Conservation (phyloP, 2,797 vertebrate genomes). For the Syngnathus acus region DNA sequence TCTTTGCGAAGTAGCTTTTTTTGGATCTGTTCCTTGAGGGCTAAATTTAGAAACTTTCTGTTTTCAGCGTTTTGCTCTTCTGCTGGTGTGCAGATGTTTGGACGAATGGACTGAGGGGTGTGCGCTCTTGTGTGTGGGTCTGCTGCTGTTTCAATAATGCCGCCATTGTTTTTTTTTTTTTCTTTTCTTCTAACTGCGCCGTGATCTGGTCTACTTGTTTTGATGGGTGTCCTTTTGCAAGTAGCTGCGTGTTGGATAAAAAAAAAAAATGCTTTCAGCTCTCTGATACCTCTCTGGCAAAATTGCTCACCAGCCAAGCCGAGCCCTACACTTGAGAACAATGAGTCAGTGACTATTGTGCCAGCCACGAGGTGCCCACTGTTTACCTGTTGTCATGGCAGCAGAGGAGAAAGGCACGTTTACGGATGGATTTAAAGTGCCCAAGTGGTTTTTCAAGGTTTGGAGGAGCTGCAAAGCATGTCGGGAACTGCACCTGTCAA, state of each 20-base stretch:
- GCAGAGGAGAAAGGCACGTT: constrained; percentile 51
- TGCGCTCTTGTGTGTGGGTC: constrained; percentile 18
- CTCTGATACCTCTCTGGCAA: not conserved
- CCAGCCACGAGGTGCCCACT: constrained; percentile 46
- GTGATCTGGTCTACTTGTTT: not conserved
- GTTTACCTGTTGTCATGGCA: constrained; percentile 67
- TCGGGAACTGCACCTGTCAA: constrained; percentile 20
- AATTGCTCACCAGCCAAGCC: not conserved
- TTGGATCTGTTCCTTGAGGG: constrained; percentile 12
- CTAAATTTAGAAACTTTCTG: constrained; percentile 1
- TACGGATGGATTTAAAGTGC: constrained; percentile 46
- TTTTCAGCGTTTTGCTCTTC: constrained; percentile 16
- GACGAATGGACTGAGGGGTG: constrained; percentile 13
- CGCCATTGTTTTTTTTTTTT: constrained; percentile 39
- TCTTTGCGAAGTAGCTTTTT: constrained; percentile 1
- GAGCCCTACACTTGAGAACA: constrained; percentile 15
- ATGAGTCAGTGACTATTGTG: constrained; percentile 31
- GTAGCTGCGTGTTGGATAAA: not conserved
- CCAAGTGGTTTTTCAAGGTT: constrained; percentile 42
- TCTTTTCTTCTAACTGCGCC: not conserved
- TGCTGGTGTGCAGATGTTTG: constrained; percentile 15
- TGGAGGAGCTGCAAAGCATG: constrained; percentile 41
- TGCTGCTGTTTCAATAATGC: constrained; percentile 37
- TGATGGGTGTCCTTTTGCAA: not conserved
- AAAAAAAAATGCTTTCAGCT: not conserved